Evolutionary conservation across 30 jellyfish, hydroid and myxozoan species (phyloP).

Genomic region (Mastigias papua): DNA sequence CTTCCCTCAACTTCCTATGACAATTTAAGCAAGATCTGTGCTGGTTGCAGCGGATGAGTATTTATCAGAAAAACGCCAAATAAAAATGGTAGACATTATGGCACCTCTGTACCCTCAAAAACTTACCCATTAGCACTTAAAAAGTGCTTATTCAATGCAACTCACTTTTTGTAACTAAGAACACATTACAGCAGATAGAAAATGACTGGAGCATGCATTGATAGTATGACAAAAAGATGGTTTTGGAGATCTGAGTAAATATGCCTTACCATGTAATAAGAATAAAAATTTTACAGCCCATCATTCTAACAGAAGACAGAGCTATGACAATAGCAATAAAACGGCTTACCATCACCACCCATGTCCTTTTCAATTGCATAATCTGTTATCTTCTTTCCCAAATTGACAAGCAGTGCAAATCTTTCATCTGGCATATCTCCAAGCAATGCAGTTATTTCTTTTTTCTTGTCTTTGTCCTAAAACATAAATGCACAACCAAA

Average conservation of each 20-base stretch:
- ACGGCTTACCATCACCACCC: constrained; percentile 83
- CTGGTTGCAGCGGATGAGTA: no score
- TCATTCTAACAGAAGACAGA: no score
- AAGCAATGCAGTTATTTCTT: constrained; percentile 85
- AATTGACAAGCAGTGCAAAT: constrained; percentile 91
- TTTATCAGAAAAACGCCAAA: no score
- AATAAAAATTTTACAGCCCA: no score
- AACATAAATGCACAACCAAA: no score
- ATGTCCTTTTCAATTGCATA: constrained; percentile 93
- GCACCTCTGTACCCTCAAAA: no score
- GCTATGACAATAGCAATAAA: neutral
- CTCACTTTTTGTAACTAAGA: neutral
- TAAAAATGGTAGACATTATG: no score
- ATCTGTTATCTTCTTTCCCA: constrained; percentile 96
- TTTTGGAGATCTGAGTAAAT: no score
- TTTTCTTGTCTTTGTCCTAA: constrained; percentile 91
- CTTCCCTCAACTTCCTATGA: no score
- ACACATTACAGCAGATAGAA: neutral
- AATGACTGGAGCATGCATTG: neutral
- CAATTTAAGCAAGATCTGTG: no score
- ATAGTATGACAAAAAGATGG: neutral
- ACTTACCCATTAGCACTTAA: no score
- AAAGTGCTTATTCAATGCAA: neutral
- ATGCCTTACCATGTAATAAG: neutral
- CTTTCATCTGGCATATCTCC: constrained; percentile 98